Percentiles rank a stretch among this genome's conserved stretches.
phyloP scores from a whole-genome alignment of 2,113 vertebrate species.

The Tapirus terrestris region DNA sequence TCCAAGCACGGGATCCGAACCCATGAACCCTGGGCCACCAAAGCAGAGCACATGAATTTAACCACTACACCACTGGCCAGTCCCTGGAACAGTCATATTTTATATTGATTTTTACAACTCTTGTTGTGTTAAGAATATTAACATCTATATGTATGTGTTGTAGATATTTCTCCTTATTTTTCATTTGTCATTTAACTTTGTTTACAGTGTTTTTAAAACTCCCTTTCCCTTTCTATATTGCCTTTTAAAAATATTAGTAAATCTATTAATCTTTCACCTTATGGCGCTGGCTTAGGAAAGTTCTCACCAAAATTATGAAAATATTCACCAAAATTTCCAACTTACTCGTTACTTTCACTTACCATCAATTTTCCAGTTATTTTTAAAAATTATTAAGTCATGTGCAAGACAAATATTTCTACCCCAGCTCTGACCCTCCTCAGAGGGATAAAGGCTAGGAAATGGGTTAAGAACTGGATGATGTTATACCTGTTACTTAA shows the following conservation, averaged over 20 bases:
- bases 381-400: not conserved
- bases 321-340: not conserved
- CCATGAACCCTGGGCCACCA: too few species aligned
- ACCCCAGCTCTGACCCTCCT: not conserved
- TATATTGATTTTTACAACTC: not conserved
- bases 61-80: too few species aligned
- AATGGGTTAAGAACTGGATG: not conserved
- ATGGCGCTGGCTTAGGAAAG: not conserved
- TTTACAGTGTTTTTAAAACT: not conserved
- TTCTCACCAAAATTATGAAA: slow-evolving; percentile 14
- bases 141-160: not conserved
- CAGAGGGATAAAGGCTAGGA: not conserved
- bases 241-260: not conserved
- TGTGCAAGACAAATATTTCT: not conserved
- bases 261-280: not conserved
- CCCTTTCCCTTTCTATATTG: not conserved
- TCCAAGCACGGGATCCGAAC: too few species aligned
- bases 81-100: not conserved
- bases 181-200: not conserved
- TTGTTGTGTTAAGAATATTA: not conserved
- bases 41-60: too few species aligned
- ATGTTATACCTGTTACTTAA: not conserved
- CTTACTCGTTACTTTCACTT: not conserved
- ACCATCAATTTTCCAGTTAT: not conserved
- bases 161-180: not conserved